Evolutionary conservation across 2,888 invertebrate genomes (phyloP).

Genomic region (Lycaena phlaeas): DNA sequence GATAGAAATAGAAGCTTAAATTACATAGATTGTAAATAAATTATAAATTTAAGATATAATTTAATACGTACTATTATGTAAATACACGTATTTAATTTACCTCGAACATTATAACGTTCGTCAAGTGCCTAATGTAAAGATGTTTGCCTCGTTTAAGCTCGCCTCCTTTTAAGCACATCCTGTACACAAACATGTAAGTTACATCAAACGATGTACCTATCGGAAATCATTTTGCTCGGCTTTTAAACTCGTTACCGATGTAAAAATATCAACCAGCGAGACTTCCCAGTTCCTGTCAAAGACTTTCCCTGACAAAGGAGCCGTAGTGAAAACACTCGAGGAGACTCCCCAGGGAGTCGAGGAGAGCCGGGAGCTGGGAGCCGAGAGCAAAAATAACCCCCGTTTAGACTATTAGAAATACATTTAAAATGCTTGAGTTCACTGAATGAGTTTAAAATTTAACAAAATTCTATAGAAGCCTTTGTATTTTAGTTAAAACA

Average conservation of each 20-base stretch:
- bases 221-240: conserved; percentile 11
- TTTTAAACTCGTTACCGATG: conserved; percentile 16
- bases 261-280: conserved; percentile 9
- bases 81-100: too few relatives aligned
- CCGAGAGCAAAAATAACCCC: conserved; percentile 3
- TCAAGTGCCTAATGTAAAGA: too few relatives aligned
- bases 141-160: not conserved
- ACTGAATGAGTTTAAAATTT: conserved; percentile 4
- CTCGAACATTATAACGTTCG: too few relatives aligned
- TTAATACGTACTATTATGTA: too few relatives aligned
- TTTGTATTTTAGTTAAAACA: too few relatives aligned
- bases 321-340: conserved; percentile 13
- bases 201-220: conserved; percentile 2
- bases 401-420: conserved; percentile 4
- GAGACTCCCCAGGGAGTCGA: conserved; percentile 14
- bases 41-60: too few relatives aligned
- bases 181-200: not conserved
- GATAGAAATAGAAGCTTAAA: too few relatives aligned
- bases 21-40: too few relatives aligned
- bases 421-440: conserved; percentile 1
- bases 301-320: conserved; percentile 12
- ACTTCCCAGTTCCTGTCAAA: not conserved
- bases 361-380: too few relatives aligned
- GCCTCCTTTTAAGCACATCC: not conserved
- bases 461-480: not conserved